These are phyloP conservation scores for Acestrorhynchus altus DNA, from an alignment of 2,797 vertebrate species.

Conservation along the genomic window DNA sequence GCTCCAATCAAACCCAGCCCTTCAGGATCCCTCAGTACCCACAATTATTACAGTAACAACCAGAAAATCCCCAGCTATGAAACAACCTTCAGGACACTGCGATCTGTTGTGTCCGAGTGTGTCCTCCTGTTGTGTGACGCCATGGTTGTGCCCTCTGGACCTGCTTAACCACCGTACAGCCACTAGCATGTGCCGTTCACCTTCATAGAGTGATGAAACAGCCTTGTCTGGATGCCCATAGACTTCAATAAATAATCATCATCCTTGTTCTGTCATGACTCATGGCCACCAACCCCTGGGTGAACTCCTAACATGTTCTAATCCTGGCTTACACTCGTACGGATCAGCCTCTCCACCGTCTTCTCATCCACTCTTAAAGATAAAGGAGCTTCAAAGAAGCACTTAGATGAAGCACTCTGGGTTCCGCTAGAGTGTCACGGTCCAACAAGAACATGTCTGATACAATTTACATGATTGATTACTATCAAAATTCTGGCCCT, in stretches of 20 bases:
- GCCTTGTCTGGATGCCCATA: neutral
- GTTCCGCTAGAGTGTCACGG: no score
- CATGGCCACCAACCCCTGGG: neutral
- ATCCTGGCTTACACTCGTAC: no score
- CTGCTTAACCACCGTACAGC: neutral
- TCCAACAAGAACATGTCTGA: no score
- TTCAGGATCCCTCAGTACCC: neutral
- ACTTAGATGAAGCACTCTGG: no score
- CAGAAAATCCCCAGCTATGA: neutral
- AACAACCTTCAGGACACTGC: neutral
- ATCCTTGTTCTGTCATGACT: neutral
- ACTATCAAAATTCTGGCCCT: no score
- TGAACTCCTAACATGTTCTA: no score
- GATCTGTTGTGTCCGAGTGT: neutral
- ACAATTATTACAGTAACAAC: neutral
- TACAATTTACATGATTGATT: no score
- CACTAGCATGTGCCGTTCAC: neutral
- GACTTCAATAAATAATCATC: neutral
- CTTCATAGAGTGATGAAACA: neutral
- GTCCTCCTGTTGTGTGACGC: neutral
- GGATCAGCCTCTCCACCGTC: no score
- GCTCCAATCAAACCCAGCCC: no score
- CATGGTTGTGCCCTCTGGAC: neutral
- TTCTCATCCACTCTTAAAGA: no score
- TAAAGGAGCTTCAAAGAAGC: no score